phyloP scores from a whole-genome alignment of 2,888 invertebrate genomes.

The Hydrotaea diabolus region DNA sequence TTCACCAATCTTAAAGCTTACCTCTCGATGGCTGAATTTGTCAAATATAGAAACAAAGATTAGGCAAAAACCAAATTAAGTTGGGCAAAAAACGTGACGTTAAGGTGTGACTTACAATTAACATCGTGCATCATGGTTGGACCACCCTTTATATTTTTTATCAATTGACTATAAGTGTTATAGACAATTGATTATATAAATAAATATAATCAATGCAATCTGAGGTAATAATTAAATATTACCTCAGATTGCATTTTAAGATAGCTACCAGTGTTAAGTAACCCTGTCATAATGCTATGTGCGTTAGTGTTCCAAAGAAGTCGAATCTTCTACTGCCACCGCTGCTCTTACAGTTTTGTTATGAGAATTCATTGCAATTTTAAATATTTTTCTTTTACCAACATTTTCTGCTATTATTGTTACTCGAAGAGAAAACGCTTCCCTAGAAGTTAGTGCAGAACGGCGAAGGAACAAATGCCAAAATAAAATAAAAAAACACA shows the following conservation, averaged over 20 bases:
- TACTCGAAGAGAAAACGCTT: background rate
- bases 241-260: background rate
- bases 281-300: conserved; percentile 38
- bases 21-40: too few species aligned
- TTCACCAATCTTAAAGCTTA: too few species aligned
- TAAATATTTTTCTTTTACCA: conserved; percentile 36
- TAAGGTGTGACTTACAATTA: too few species aligned
- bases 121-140: too few species aligned
- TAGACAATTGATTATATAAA: too few species aligned
- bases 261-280: conserved; percentile 1
- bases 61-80: too few species aligned
- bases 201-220: too few species aligned
- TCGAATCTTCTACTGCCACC: conserved; percentile 24
- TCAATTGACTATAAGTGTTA: too few species aligned
- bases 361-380: conserved; percentile 63
- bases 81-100: too few species aligned
- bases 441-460: background rate
- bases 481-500: background rate
- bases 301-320: background rate
- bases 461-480: background rate
- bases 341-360: conserved; percentile 51
- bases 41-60: too few species aligned
- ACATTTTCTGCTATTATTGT: conserved; percentile 49
- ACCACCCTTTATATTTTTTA: too few species aligned
- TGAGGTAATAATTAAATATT: too few species aligned